A percentile compares a stretch with the other conserved stretches of the same genome.
Evolutionary conservation across 2,888 invertebrate species (phyloP).

Genomic region (Chorisops tibialis): DNA sequence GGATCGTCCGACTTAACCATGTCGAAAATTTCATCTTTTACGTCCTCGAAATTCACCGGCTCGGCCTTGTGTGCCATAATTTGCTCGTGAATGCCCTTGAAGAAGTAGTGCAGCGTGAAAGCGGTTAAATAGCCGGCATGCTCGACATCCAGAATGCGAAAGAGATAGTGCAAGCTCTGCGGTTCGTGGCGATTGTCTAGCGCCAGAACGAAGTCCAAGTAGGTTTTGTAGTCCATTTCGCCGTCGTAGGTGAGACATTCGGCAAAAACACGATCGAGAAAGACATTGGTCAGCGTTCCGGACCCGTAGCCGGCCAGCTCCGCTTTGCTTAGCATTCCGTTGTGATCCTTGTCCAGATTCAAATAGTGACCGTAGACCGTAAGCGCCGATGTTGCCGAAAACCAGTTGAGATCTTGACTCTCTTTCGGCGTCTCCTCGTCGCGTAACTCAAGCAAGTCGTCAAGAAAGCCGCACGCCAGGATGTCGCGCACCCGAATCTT

Average conservation of each 20-base stretch:
- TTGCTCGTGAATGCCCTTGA: slow-evolving; percentile 89
- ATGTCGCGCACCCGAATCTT: slow-evolving; percentile 88
- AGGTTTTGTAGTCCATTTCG: slow-evolving; percentile 97
- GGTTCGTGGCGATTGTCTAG: slow-evolving; percentile 89
- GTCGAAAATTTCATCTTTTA: slow-evolving; percentile 96
- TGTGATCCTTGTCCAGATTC: slow-evolving; percentile 89
- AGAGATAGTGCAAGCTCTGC: slow-evolving; percentile 86
- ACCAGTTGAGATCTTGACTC: slow-evolving; percentile 85
- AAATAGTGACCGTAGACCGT: slow-evolving; percentile 92
- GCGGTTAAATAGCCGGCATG: slow-evolving; percentile 83
- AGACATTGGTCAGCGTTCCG: slow-evolving; percentile 85
- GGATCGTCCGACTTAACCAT: slow-evolving; percentile 91
- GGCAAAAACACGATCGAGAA: slow-evolving; percentile 90
- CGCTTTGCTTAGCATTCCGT: slow-evolving; percentile 90
- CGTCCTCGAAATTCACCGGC: slow-evolving; percentile 86
- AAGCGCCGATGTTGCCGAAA: slow-evolving; percentile 83
- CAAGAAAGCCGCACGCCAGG: slow-evolving; percentile 71
- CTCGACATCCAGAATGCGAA: slow-evolving; percentile 86
- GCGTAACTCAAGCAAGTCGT: slow-evolving; percentile 83
- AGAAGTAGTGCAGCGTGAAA: slow-evolving; percentile 90
- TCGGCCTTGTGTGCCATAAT: slow-evolving; percentile 86
- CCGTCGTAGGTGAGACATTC: slow-evolving; percentile 93
- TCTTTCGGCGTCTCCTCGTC: slow-evolving; percentile 82
- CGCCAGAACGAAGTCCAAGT: slow-evolving; percentile 89
- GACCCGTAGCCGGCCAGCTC: slow-evolving; percentile 88